Evolutionary conservation across 2,797 vertebrate genomes (phyloP), one percentile per base, ranked within the genome.

Genomic region (Takifugu ocellatus): DNA sequence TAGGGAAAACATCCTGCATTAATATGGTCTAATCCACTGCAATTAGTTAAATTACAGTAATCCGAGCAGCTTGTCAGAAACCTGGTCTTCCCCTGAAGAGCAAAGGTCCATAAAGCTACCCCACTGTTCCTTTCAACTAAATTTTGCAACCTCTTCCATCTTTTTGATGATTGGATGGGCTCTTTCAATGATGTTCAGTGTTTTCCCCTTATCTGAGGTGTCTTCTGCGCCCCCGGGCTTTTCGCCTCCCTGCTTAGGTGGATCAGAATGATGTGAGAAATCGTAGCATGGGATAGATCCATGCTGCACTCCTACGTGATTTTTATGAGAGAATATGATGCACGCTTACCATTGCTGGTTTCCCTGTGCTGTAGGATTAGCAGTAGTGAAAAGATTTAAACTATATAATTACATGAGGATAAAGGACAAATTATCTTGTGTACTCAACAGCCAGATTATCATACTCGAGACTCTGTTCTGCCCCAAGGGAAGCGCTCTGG

Each of bases 41-140:
- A 97, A 98, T 99, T 98, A 98, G 95, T 97, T 93, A 96, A 96
- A 98, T 96, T 93, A 94, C 90, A 90, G 91, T 93, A 93, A 77
- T 92, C 93, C 90, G 83, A 94, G 91, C 94, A 84, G 93, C 94
- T 94, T 95, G 94, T 95, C 94, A 93, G 92, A 91, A 93, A 91
- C 91, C 94, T 93, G 92, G 92, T 91, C 91, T 96, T 93, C 93
- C 93, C 79, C 91, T 91, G 94, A 87, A 85, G 79, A 56, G 55
- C 75, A 66, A 27, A 27, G 26, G 67, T 66, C 49, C 65, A 33
- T 33, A 33, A 33, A 33, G 31, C 31, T 10, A 33, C 10, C 31
- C 10, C 72, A 46, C 44, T 10, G 16, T 21, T 17, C 43, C 43
- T 16, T 17, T 72, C 61, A 70, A 70, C 0, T 62, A 51, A 17